Percentiles rank a stretch among this genome's conserved stretches.
These are phyloP conservation scores for Hemithea aestivaria DNA, from an alignment of 2,888 invertebrate genomes.

Conservation along the genomic window DNA sequence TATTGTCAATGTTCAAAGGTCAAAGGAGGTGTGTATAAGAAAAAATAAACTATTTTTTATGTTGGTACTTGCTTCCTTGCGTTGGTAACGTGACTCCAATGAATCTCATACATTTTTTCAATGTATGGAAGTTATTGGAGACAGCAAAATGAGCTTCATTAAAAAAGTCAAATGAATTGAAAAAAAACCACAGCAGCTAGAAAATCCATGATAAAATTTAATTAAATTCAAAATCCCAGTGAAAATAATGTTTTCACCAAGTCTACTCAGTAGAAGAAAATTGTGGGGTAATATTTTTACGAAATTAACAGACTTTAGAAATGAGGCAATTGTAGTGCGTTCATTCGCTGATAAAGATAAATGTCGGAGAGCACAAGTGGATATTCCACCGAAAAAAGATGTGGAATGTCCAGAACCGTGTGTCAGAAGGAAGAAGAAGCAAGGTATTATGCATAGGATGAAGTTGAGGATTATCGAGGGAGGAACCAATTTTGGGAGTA, in stretches of 20 bases:
- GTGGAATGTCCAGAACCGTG: conserved; percentile 47
- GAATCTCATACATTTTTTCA: too few species aligned
- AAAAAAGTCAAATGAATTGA: conserved; percentile 24
- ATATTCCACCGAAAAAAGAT: conserved; percentile 48
- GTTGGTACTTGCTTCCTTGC: too few species aligned
- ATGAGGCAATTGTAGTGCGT: conserved; percentile 27
- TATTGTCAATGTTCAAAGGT: too few species aligned
- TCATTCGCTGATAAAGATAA: conserved; percentile 45
- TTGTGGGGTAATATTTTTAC: conserved; percentile 31
- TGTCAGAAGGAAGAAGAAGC: conserved; percentile 42
- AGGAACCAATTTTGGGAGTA: conserved; percentile 70
- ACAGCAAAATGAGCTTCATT: conserved; percentile 4
- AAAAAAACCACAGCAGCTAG: conserved; percentile 40
- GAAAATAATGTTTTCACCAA: conserved; percentile 26
- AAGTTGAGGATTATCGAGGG: conserved; percentile 62
- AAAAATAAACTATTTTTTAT: too few species aligned
- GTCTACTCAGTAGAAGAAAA: conserved; percentile 32
- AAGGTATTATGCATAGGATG: conserved; percentile 58
- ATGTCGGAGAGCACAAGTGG: conserved; percentile 54
- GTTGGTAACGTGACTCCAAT: too few species aligned
- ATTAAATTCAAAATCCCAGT: conserved; percentile 24
- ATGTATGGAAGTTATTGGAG: too few species aligned
- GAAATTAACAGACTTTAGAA: conserved; percentile 19
- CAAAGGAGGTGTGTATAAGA: too few species aligned
- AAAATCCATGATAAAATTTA: conserved; percentile 22